A percentile compares a stretch with the other conserved stretches of the same genome.
phyloP scores from a whole-genome alignment of 2,113 vertebrate species.

The Brevimyrus niger region DNA sequence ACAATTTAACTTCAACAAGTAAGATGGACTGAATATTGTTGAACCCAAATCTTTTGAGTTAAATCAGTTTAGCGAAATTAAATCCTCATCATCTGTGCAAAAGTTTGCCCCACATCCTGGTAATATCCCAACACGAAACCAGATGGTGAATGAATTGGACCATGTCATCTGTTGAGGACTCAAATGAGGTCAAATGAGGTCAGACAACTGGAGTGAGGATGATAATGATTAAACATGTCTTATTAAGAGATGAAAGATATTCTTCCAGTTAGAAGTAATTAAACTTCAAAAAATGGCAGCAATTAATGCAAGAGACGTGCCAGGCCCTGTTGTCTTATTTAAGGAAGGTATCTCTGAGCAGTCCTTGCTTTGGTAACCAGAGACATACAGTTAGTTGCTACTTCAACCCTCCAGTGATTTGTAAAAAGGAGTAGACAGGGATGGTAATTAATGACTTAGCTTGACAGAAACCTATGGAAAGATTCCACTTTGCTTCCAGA shows the following conservation, averaged over 20 bases:
- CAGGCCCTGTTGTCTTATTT: background rate
- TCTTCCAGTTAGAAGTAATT: slow-evolving; percentile 22
- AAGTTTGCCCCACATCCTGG: slow-evolving; percentile 29
- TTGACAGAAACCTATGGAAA: background rate
- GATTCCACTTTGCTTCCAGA: background rate
- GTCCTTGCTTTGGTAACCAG: background rate
- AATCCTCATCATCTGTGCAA: slow-evolving; percentile 29
- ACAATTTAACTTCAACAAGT: background rate
- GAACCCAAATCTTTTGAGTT: background rate
- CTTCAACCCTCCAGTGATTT: background rate
- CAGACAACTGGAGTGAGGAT: slow-evolving; percentile 30
- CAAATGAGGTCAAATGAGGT: slow-evolving; percentile 24
- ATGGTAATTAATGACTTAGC: background rate
- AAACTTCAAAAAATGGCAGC: slow-evolving; percentile 16
- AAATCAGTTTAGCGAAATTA: slow-evolving; percentile 19
- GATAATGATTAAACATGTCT: slow-evolving; percentile 29
- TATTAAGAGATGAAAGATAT: slow-evolving; percentile 39
- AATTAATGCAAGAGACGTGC: background rate
- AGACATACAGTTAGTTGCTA: background rate
- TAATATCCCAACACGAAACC: slow-evolving; percentile 28
- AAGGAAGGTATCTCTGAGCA: background rate
- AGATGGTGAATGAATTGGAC: slow-evolving; percentile 38
- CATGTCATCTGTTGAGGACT: slow-evolving; percentile 41
- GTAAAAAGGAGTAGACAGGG: background rate
- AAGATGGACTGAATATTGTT: background rate